phyloP scores from a whole-genome alignment of 2,888 invertebrate genomes.

The Dioctria rufipes region DNA sequence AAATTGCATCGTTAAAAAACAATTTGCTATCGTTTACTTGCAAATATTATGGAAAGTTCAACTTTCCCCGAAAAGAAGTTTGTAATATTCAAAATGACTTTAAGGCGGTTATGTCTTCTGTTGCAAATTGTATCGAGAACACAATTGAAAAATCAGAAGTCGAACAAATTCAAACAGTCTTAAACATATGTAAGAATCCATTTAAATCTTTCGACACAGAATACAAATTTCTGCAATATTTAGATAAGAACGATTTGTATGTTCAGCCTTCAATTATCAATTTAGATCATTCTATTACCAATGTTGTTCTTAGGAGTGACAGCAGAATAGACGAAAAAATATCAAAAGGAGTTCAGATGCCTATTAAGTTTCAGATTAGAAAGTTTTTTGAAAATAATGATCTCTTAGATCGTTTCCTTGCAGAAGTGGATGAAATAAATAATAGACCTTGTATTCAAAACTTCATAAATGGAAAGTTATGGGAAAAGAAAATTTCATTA shows the following conservation, averaged over 20 bases:
- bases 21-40: no score
- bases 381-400: conserved; percentile 3
- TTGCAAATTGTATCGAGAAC: no score
- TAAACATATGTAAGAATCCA: not conserved
- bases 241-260: conserved; percentile 7
- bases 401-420: no score
- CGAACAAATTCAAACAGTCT: no score
- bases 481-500: not conserved
- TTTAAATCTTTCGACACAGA: conserved; percentile 28
- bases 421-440: no score
- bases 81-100: no score
- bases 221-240: conserved; percentile 21
- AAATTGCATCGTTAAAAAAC: no score
- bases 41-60: no score
- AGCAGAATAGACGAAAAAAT: not conserved
- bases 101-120: no score
- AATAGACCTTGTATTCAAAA: not conserved
- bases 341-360: conserved; percentile 8
- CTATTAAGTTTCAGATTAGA: no score
- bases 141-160: no score
- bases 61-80: no score
- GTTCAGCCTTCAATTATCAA: not conserved
- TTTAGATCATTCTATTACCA: not conserved
- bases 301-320: not conserved
- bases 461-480: conserved; percentile 15